Base-by-base conservation (phyloP, 2,113 vertebrate genomes). In the Murina feae region DNA sequence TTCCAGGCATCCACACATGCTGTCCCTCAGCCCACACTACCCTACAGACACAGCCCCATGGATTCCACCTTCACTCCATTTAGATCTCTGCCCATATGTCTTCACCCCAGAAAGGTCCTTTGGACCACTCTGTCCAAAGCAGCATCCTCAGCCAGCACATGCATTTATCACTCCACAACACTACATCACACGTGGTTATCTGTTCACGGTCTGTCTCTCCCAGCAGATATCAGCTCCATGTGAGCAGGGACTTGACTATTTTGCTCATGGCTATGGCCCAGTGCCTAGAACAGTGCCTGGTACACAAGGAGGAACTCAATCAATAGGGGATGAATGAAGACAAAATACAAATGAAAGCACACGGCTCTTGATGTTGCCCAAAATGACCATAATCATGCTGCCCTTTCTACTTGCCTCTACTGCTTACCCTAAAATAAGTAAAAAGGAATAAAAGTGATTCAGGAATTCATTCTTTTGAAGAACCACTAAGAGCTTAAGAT, bases 111-210 rank as follows among this genome's bases (percentile, higher is more conserved):
- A 51, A 58, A 69, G 28, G 9, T 25, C 14, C 51, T 49, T 39
- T 53, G 16, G 79, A 39, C 60, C 18, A 10, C n/a, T n/a, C 12
- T 69, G 51, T 39, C 51, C 39, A 37, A 69, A 68, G 37, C n/a
- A 32, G 30, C 71, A 55, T 8, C 25, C 32, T 28, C 47, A 37
- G 76, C 51, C 51, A 37, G 35, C 76, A 28, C 32, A 1, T 1
- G 21, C 13, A 9, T 58, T 14, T 13, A 17, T 49, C 23, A 6
- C 32, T 32, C 49, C 2, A 6, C 12, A 35, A 20, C 51, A 10
- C 49, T 1, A 0, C 12, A 1, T 39, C 2, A 32, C 12, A 0
- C 11, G 4, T 28, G 14, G 16, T 11, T 21, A 5, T 42, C 75
- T 35, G 63, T 16, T 23, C 39, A 51, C 12, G 0, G 2, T 32